Conservation (phyloP, 1,140 invertebrate species). For the Drosophila punjabiensis region DNA sequence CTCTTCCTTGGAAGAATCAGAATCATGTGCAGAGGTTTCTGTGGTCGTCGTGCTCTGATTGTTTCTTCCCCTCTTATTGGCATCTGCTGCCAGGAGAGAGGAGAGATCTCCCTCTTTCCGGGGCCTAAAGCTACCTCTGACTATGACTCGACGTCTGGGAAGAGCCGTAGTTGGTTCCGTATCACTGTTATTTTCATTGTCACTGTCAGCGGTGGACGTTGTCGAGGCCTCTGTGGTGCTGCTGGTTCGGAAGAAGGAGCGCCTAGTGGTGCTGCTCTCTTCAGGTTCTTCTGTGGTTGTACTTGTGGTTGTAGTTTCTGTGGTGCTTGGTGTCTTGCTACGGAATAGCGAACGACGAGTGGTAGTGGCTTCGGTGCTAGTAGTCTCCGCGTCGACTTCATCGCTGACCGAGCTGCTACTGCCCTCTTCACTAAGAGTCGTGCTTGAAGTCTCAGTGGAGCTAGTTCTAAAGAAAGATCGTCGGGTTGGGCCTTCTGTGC, state of each 20-base stretch:
- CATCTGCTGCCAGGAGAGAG: slow-evolving; percentile 65
- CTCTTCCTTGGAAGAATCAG: not conserved
- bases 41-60: slow-evolving; percentile 11
- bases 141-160: slow-evolving; percentile 43
- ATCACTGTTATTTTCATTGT: not conserved
- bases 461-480: slow-evolving; percentile 6
- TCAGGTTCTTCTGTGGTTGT: slow-evolving; percentile 2
- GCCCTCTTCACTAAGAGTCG: not conserved
- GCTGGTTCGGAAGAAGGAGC: slow-evolving; percentile 27
- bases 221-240: slow-evolving; percentile 28
- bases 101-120: slow-evolving; percentile 67
- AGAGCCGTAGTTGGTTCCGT: slow-evolving; percentile 27
- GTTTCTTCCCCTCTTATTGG: slow-evolving; percentile 41
- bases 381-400: not conserved
- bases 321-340: slow-evolving; percentile 6
- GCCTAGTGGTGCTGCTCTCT: slow-evolving; percentile 26
- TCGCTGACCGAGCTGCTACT: slow-evolving; percentile 2
- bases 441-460: slow-evolving; percentile 3
- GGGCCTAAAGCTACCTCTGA: slow-evolving; percentile 64
- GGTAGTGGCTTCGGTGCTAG: not conserved
- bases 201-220: slow-evolving; percentile 2
- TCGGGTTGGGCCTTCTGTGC: slow-evolving; percentile 8
- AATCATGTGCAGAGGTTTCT: not conserved
- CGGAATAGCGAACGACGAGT: slow-evolving; percentile 26
- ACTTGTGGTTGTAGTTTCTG: slow-evolving; percentile 14